These are phyloP conservation scores for Mesodorylaimus sp. DNA, from an alignment of 2,888 invertebrate genomes.

Conservation along the genomic window DNA sequence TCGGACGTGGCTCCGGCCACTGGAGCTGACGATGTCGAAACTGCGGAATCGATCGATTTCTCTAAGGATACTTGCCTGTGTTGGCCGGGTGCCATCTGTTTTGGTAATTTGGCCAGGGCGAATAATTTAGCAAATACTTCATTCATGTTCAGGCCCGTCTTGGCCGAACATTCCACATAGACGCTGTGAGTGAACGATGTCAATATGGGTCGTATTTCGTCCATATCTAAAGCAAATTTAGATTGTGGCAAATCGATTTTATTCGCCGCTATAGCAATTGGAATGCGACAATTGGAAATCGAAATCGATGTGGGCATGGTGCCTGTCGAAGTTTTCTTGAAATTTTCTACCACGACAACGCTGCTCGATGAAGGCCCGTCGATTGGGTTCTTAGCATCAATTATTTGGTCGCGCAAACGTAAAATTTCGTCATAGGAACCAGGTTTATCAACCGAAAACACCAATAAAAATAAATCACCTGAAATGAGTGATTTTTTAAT, in stretches of 20 bases:
- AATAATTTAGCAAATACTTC: conserved; percentile 67
- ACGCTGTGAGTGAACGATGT: conserved; percentile 38
- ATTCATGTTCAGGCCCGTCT: conserved; percentile 57
- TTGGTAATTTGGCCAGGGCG: conserved; percentile 56
- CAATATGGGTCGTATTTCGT: background rate
- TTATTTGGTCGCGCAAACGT: conserved; percentile 56
- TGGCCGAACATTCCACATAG: conserved; percentile 64
- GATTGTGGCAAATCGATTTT: conserved; percentile 8
- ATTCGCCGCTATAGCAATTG: conserved; percentile 13
- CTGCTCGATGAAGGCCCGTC: background rate
- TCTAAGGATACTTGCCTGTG: conserved; percentile 3
- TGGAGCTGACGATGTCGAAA: too few relatives aligned
- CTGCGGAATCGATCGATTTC: background rate
- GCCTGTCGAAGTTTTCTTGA: too few relatives aligned
- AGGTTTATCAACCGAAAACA: conserved; percentile 63
- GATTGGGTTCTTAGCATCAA: conserved; percentile 37
- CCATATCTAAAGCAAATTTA: background rate
- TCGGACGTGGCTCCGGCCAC: background rate
- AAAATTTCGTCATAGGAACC: conserved; percentile 67
- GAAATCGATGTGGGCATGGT: background rate
- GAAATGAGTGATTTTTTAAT: conserved; percentile 24
- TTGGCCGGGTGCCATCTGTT: conserved; percentile 57
- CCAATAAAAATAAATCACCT: conserved; percentile 61
- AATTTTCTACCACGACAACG: too few relatives aligned
- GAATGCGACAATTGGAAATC: conserved; percentile 2